A percentile compares a stretch with the other conserved stretches of the same genome.
phyloP scores from a whole-genome alignment of 1,140 invertebrate genomes.

The Wasmannia auropunctata region DNA sequence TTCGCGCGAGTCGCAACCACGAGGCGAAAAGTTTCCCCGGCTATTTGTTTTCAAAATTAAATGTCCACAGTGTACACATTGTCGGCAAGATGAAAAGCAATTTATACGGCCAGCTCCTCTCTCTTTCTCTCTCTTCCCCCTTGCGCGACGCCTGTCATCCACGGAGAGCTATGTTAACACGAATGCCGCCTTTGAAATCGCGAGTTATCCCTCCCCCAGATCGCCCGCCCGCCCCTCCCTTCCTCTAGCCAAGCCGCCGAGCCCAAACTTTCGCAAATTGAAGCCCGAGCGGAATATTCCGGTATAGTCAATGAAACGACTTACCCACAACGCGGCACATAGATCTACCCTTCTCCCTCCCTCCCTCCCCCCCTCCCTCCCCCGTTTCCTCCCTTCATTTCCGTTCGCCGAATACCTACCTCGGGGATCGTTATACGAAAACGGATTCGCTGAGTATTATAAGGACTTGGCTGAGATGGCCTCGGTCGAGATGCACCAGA shows the following conservation, averaged over 20 bases:
- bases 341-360: constrained; percentile 1
- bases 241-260: constrained; percentile 33
- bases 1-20: constrained; percentile 24
- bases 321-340: constrained; percentile 53
- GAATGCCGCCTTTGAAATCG: constrained; percentile 62
- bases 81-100: constrained; percentile 53
- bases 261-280: constrained; percentile 69
- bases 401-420: constrained; percentile 43
- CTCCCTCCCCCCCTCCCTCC: too few species aligned
- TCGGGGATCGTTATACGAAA: constrained; percentile 60
- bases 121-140: too few species aligned
- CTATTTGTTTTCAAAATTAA: constrained; percentile 56
- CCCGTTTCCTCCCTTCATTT: constrained; percentile 16
- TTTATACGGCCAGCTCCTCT: constrained; percentile 27
- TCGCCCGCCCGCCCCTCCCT: too few species aligned
- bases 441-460: constrained; percentile 56
- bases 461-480: constrained; percentile 29
- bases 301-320: constrained; percentile 58
- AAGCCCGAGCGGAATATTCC: constrained; percentile 66
- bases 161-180: constrained; percentile 55
- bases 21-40: constrained; percentile 26
- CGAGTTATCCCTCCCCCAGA: constrained; percentile 36
- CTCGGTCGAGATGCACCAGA: constrained; percentile 23
- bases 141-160: neutral
- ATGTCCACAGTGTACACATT: constrained; percentile 50